Conservation (phyloP, 2,797 vertebrate species). For the Acanthurus tractus region DNA sequence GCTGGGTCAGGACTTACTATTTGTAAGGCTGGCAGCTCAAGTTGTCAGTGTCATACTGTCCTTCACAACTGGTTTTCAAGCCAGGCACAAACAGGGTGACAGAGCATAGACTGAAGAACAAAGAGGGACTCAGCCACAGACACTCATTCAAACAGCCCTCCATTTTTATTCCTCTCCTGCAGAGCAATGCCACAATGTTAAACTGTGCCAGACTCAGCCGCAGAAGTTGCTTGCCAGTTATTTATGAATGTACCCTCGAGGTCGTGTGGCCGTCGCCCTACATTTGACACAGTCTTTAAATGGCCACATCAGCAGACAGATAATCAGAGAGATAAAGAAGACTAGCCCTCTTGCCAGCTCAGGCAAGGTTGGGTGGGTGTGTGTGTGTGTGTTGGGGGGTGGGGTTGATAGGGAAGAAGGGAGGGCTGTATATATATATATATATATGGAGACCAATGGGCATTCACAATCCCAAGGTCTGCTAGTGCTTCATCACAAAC, state of each 20-base stretch:
- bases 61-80: constrained; percentile 65
- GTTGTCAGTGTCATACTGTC: constrained; percentile 49
- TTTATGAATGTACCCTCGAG: constrained; percentile 72
- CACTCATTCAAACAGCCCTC: constrained; percentile 57
- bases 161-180: constrained; percentile 26
- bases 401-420: not conserved
- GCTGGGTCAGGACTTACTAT: constrained; percentile 22
- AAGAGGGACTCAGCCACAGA: constrained; percentile 65
- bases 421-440: constrained; percentile 23
- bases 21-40: constrained; percentile 36
- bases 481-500: constrained; percentile 47
- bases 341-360: constrained; percentile 76
- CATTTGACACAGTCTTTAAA: constrained; percentile 84
- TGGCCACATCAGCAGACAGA: constrained; percentile 87
- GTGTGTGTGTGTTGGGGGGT: too few relatives aligned
- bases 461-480: constrained; percentile 56
- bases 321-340: constrained; percentile 87
- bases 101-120: constrained; percentile 56
- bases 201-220: constrained; percentile 42
- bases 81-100: constrained; percentile 68
- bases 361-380: not conserved
- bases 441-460: constrained; percentile 56
- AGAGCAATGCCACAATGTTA: constrained; percentile 77
- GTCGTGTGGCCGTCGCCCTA: constrained; percentile 58
- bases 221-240: constrained; percentile 55